Evolutionary conservation across 1,140 invertebrate species (phyloP).

Genomic region (Triops longicaudatus): DNA sequence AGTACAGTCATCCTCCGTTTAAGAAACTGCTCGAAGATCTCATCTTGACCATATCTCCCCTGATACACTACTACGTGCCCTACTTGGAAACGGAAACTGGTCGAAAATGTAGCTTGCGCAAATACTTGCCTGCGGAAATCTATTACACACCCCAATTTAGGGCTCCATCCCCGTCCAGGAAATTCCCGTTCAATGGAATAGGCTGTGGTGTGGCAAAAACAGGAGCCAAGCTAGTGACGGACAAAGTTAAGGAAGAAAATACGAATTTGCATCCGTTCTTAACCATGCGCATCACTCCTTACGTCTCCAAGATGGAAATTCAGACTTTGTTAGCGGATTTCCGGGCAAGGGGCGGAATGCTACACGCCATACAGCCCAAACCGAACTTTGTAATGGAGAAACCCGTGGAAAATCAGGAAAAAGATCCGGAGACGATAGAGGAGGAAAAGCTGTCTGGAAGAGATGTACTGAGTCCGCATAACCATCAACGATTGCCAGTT

Average conservation of each 20-base stretch:
- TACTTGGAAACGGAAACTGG: slow-evolving; percentile 80
- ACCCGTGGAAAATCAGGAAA: slow-evolving; percentile 29
- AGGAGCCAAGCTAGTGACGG: background rate
- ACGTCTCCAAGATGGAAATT: slow-evolving; percentile 49
- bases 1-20: slow-evolving; percentile 19
- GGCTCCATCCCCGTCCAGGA: slow-evolving; percentile 23
- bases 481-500: slow-evolving; percentile 81
- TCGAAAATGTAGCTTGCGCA: slow-evolving; percentile 60
- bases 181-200: slow-evolving; percentile 19
- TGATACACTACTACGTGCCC: slow-evolving; percentile 64
- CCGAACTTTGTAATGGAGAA: background rate
- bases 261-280: slow-evolving; percentile 59
- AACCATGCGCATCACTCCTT: slow-evolving; percentile 54
- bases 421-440: slow-evolving; percentile 28
- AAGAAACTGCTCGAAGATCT: slow-evolving; percentile 43
- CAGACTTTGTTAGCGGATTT: slow-evolving; percentile 71
- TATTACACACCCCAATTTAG: slow-evolving; percentile 56
- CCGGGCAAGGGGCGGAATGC: slow-evolving; percentile 70
- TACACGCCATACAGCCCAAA: slow-evolving; percentile 39
- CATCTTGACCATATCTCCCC: slow-evolving; percentile 72
- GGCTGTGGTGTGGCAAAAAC: slow-evolving; percentile 20
- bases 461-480: slow-evolving; percentile 58
- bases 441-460: slow-evolving; percentile 20
- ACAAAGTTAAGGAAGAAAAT: slow-evolving; percentile 25
- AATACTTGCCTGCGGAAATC: slow-evolving; percentile 68